Evolutionary conservation across 2,113 vertebrate species (phyloP), one percentile per base, ranked within the genome.

Genomic region (Salvator merianae): DNA sequence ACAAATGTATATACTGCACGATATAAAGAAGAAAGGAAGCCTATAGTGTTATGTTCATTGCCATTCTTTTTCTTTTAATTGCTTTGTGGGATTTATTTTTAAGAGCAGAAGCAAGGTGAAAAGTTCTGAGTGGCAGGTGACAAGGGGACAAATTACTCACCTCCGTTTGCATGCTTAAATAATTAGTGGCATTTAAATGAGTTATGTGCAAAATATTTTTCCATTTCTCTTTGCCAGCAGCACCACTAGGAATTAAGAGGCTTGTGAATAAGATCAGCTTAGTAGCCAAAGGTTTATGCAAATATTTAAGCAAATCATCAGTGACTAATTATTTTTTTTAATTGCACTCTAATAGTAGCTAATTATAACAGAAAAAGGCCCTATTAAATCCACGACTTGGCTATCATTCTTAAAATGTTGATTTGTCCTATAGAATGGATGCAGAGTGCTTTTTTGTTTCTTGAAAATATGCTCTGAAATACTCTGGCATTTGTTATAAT

Each of bases 271-370:
- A 94, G 89, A 91, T 89, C 83, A 79, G 79, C 84, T 82, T 74
- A 89, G 86, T 91, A 92, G 87, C 88, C 92, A 94, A 94, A 82
- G 93, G 75, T 94, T 95, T 94, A 94, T 93, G 93, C 88, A 96
- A 94, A 95, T 94, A 20, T 90, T 89, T 72, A 91, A 91, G 79
- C 90, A 89, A 92, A 94, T 86, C 77, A 91, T 92, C 90, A 94
- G 84, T 85, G 88, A 94, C 91, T 93, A 94, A 94, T 93, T 93
- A 93, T 92, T 93, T 93, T 91, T 93, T 93, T 91, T 91, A 94
- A 92, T 93, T 95, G 87, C 93, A 81, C 84, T 93, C 86, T 94
- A 87, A 94, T 94, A 95, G 93, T 95, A 91, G 84, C 88, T 94
- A 94, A 94, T 94, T 95, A 92, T 90, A 88, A 92, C 87, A 83